Evolutionary conservation across 2,888 invertebrate species (phyloP).

Genomic region (Autographa pulchrina): DNA sequence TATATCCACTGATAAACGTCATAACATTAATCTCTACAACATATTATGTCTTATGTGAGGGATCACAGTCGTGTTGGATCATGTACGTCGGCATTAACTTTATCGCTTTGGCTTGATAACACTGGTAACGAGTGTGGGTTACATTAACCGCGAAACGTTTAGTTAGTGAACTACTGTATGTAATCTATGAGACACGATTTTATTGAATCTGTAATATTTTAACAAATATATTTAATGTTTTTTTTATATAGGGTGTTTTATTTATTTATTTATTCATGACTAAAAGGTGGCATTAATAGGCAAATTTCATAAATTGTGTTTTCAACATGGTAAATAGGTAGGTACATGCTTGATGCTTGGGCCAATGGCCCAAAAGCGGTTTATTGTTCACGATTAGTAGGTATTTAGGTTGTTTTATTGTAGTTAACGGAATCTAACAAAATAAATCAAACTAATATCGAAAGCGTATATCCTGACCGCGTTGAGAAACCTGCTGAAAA

Average conservation of each 20-base stretch:
- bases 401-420: too few relatives aligned
- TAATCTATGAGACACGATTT: constrained; percentile 79
- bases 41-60: background rate
- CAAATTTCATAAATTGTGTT: too few relatives aligned
- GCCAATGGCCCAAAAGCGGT: too few relatives aligned
- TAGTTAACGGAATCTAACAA: too few relatives aligned
- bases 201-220: constrained; percentile 89
- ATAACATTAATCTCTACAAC: background rate
- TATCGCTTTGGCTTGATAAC: constrained; percentile 64
- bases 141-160: constrained; percentile 57
- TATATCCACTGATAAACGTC: constrained; percentile 8
- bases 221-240: constrained; percentile 89
- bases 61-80: constrained; percentile 20
- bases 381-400: too few relatives aligned
- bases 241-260: constrained; percentile 61
- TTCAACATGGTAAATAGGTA: too few relatives aligned
- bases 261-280: constrained; percentile 27
- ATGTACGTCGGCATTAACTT: constrained; percentile 52
- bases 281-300: too few relatives aligned
- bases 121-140: constrained; percentile 56
- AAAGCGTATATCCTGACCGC: too few relatives aligned
- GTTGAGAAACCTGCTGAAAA: too few relatives aligned
- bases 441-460: too few relatives aligned
- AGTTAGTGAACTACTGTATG: constrained; percentile 46
- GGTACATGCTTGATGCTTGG: too few relatives aligned